Percentiles rank a stretch among this genome's conserved stretches.
Conservation (phyloP, 2,888 invertebrate species). For the Xiphydria camelus region DNA sequence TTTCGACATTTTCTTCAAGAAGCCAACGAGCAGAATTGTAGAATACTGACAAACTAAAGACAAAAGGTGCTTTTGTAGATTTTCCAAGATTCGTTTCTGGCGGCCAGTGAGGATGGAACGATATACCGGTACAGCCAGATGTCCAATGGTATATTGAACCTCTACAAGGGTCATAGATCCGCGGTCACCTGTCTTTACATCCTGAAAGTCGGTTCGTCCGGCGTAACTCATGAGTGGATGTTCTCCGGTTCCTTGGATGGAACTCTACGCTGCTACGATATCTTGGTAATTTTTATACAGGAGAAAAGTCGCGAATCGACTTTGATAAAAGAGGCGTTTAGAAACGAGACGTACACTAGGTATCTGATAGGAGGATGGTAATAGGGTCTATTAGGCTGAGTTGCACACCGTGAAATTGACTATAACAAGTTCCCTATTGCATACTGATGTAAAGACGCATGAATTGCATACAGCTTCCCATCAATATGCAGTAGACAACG, state of each 20-base stretch:
- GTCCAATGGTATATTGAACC: slow-evolving; percentile 62
- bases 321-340: too few relatives aligned
- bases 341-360: too few relatives aligned
- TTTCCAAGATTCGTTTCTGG: slow-evolving; percentile 64
- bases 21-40: too few relatives aligned
- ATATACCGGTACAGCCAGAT: slow-evolving; percentile 64
- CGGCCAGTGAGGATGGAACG: slow-evolving; percentile 67
- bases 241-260: slow-evolving; percentile 69
- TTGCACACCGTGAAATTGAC: too few relatives aligned
- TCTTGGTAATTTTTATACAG: slow-evolving; percentile 57
- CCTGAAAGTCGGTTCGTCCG: slow-evolving; percentile 45
- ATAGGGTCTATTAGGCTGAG: too few relatives aligned
- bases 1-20: too few relatives aligned
- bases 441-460: neutral
- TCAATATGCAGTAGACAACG: too few relatives aligned
- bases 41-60: too few relatives aligned
- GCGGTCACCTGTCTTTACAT: slow-evolving; percentile 68
- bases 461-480: neutral
- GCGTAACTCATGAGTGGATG: slow-evolving; percentile 60
- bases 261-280: slow-evolving; percentile 65
- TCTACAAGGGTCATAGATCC: slow-evolving; percentile 64
- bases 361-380: too few relatives aligned
- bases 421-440: too few relatives aligned
- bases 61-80: slow-evolving; percentile 58
- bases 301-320: too few relatives aligned